Percentiles rank a stretch among this genome's conserved stretches.
These are phyloP conservation scores for Tamias sibiricus DNA, from an alignment of 2,113 vertebrate genomes.

Conservation along the genomic window DNA sequence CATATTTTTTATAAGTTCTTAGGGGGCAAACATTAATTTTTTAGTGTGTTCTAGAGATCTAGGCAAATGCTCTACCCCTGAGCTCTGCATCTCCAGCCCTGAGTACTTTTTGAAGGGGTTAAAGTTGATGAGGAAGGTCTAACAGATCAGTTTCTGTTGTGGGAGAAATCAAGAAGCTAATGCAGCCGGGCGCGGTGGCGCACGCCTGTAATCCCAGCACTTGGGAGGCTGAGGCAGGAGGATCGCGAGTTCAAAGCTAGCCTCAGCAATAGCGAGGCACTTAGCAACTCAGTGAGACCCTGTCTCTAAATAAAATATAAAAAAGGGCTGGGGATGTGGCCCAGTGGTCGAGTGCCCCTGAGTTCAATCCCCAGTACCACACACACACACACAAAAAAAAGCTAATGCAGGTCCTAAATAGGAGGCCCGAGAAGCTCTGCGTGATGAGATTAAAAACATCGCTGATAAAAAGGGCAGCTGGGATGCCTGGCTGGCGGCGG, in stretches of 20 bases:
- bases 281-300: too few relatives aligned
- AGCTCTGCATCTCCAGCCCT: neutral
- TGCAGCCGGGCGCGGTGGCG: too few relatives aligned
- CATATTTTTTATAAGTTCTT: neutral
- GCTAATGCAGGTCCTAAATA: neutral
- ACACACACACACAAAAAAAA: too few relatives aligned
- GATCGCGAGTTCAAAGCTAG: too few relatives aligned
- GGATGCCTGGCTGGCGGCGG: neutral
- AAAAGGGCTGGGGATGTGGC: too few relatives aligned
- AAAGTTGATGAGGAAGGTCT: neutral
- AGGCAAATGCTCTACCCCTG: neutral
- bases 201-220: too few relatives aligned
- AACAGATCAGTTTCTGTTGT: neutral
- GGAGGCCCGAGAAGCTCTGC: rapidly evolving
- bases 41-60: too few relatives aligned
- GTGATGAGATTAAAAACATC: neutral
- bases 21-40: neutral
- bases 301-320: too few relatives aligned
- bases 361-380: too few relatives aligned
- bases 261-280: too few relatives aligned
- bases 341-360: too few relatives aligned
- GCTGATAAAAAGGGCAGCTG: neutral
- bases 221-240: too few relatives aligned
- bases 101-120: neutral
- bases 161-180: neutral